A percentile compares a stretch with the other conserved stretches of the same genome.
Conservation (phyloP, 2,113 vertebrate species). For the Coreoperca whiteheadi region DNA sequence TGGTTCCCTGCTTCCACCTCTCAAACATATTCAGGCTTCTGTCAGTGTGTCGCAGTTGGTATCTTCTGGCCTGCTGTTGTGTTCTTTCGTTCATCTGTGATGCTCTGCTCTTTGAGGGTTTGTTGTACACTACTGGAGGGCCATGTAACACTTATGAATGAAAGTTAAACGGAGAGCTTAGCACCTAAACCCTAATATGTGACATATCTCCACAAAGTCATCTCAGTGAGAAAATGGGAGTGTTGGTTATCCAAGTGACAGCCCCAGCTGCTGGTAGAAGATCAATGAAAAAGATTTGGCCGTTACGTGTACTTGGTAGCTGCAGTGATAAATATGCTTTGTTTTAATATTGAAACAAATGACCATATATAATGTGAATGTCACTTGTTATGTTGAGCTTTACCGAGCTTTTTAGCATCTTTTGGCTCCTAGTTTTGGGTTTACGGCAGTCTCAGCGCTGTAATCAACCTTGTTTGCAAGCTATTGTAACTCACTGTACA, state of each 20-base stretch:
- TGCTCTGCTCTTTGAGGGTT: conserved; percentile 15
- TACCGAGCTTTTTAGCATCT: not conserved
- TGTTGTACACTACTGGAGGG: not conserved
- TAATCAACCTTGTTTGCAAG: not conserved
- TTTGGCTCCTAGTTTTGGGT: not conserved
- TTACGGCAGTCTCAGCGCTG: not conserved
- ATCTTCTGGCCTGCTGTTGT: conserved; percentile 46
- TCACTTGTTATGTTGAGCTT: not conserved
- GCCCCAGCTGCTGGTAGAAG: not conserved
- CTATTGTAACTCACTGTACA: not conserved
- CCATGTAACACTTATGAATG: not conserved
- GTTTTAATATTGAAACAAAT: not conserved
- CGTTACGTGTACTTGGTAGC: no score
- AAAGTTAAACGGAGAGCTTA: conserved; percentile 7
- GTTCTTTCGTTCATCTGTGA: conserved; percentile 48
- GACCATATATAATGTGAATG: not conserved
- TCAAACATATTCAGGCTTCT: conserved; percentile 64
- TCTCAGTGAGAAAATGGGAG: not conserved
- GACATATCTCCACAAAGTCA: not conserved
- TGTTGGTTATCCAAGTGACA: not conserved
- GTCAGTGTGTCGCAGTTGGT: conserved; percentile 53
- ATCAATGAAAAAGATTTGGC: no score
- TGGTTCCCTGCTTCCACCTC: conserved; percentile 51
- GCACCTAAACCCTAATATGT: not conserved
- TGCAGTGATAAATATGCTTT: not conserved